A percentile compares a stretch with the other conserved stretches of the same genome.
Evolutionary conservation across 2,888 invertebrate genomes (phyloP).

Genomic region (Osedax frankpressi): DNA sequence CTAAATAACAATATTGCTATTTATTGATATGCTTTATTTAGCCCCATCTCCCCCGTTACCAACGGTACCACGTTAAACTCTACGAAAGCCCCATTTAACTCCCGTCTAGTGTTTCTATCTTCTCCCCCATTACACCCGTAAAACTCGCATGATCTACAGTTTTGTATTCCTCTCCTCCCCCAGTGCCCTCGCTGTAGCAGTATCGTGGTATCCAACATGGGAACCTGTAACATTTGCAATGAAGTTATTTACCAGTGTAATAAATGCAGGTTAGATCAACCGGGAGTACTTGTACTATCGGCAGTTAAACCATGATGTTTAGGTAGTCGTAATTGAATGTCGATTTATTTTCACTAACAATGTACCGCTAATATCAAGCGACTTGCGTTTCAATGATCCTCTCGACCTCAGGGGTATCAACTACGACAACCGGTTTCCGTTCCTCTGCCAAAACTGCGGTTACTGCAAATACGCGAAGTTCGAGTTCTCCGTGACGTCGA

Average conservation of each 20-base stretch:
- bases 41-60: too few species aligned
- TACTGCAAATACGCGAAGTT: conserved; percentile 99
- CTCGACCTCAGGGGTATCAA: conserved; percentile 67
- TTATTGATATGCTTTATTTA: too few species aligned
- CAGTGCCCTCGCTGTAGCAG: conserved; percentile 92
- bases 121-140: neutral
- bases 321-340: too few species aligned
- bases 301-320: too few species aligned
- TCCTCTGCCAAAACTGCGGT: conserved; percentile 93
- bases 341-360: too few species aligned
- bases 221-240: conserved; percentile 89
- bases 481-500: conserved; percentile 79
- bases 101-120: neutral
- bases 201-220: conserved; percentile 89
- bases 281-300: too few species aligned
- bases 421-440: conserved; percentile 96
- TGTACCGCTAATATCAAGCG: too few species aligned
- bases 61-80: too few species aligned
- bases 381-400: too few species aligned
- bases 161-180: neutral
- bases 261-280: conserved; percentile 76
- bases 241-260: conserved; percentile 98
- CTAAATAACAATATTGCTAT: too few species aligned
- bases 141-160: neutral
- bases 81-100: too few species aligned